phyloP scores from a whole-genome alignment of 2,888 invertebrate genomes.

The Hesperia comma region DNA sequence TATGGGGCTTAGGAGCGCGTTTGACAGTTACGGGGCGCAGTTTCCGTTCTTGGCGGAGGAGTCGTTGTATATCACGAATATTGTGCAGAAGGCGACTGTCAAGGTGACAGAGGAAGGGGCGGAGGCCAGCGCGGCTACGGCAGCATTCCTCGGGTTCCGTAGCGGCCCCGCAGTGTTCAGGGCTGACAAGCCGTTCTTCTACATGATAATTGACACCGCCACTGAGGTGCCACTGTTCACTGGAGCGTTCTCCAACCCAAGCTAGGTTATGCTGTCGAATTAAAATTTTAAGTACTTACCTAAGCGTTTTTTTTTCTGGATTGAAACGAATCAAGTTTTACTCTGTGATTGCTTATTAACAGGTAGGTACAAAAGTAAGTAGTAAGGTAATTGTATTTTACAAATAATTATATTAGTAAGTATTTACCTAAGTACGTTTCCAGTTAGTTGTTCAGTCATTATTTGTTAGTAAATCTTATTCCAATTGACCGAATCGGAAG shows the following conservation, averaged over 20 bases:
- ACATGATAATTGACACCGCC: conserved; percentile 67
- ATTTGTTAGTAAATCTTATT: too few species aligned
- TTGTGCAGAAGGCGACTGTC: conserved; percentile 71
- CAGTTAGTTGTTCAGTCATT: too few species aligned
- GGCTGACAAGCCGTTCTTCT: conserved; percentile 69
- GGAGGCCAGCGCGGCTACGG: conserved; percentile 56
- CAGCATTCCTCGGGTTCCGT: conserved; percentile 51
- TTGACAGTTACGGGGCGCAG: conserved; percentile 55
- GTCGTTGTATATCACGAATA: conserved; percentile 58
- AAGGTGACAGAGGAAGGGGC: conserved; percentile 73
- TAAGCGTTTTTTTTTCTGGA: too few species aligned
- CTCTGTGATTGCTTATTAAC: too few species aligned
- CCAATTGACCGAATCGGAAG: too few species aligned
- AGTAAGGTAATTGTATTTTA: too few species aligned
- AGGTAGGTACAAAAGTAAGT: too few species aligned
- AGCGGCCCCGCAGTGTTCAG: conserved; percentile 51
- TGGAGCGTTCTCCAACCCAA: conserved; percentile 72
- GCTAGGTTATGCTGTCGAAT: too few species aligned
- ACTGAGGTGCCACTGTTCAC: conserved; percentile 62
- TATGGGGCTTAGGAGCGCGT: conserved; percentile 68
- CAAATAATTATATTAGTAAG: too few species aligned
- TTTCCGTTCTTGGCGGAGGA: conserved; percentile 61
- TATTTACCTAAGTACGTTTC: too few species aligned
- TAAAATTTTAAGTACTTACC: too few species aligned
- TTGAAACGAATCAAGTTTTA: too few species aligned